Percentiles rank a stretch among this genome's conserved stretches.
These are phyloP conservation scores for Virgularia gustaviana DNA, from an alignment of 92 coral and sea anemone genomes.

Conservation along the genomic window DNA sequence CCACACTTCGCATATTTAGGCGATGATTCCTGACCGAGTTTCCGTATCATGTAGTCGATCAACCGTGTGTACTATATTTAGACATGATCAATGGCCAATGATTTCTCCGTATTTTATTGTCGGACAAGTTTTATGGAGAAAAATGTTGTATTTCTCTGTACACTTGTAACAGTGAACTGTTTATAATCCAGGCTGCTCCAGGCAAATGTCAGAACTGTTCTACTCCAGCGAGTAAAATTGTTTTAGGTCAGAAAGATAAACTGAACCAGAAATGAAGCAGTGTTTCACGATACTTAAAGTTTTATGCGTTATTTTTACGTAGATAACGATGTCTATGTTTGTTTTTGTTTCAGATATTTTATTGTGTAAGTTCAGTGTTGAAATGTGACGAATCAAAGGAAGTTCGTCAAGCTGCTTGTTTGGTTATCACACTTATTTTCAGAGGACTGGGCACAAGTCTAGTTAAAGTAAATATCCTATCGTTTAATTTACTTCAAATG, in stretches of 20 bases:
- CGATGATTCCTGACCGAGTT: too few species aligned
- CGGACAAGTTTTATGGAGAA: too few species aligned
- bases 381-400: slow-evolving; percentile 71
- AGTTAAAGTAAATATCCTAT: slow-evolving; percentile 44
- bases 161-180: too few species aligned
- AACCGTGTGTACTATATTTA: neutral
- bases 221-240: too few species aligned
- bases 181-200: too few species aligned
- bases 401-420: slow-evolving; percentile 78
- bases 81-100: neutral
- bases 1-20: neutral
- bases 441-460: slow-evolving; percentile 75
- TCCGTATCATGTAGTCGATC: too few species aligned
- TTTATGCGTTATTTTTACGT: too few species aligned
- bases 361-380: slow-evolving; percentile 68
- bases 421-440: slow-evolving; percentile 68
- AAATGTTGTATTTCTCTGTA: too few species aligned
- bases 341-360: slow-evolving; percentile 55
- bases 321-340: neutral
- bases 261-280: too few species aligned
- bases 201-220: too few species aligned
- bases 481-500: neutral
- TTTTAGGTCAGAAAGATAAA: too few species aligned
- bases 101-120: neutral
- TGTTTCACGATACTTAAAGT: too few species aligned